phyloP scores from a whole-genome alignment of 2,888 invertebrate species.

The Portevinia maculata region DNA sequence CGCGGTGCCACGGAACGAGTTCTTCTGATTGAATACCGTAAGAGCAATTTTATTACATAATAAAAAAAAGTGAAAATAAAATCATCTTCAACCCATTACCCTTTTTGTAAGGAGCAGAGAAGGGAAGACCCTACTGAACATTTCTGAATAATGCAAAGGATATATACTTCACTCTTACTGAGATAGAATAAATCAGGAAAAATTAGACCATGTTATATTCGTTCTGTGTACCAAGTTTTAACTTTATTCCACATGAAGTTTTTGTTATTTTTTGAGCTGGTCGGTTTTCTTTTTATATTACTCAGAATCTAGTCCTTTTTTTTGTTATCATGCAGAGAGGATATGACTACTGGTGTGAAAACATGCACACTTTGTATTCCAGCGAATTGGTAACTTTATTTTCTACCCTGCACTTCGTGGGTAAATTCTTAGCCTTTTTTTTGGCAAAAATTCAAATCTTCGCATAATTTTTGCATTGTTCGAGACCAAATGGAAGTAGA shows the following conservation, averaged over 20 bases:
- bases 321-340: background rate
- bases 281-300: conserved; percentile 38
- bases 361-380: conserved; percentile 16
- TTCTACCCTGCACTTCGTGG: conserved; percentile 53
- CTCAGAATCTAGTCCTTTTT: conserved; percentile 26
- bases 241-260: conserved; percentile 55
- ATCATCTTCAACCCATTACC: background rate
- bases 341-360: conserved; percentile 1
- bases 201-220: conserved; percentile 50
- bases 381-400: conserved; percentile 67
- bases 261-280: conserved; percentile 13
- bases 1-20: conserved; percentile 11
- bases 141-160: conserved; percentile 45
- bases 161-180: conserved; percentile 30
- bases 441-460: conserved; percentile 46
- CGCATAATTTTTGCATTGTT: conserved; percentile 63
- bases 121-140: conserved; percentile 9
- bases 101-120: background rate
- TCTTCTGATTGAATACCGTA: conserved; percentile 63
- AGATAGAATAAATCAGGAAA: conserved; percentile 45
- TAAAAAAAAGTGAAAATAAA: conserved; percentile 18
- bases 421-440: conserved; percentile 16
- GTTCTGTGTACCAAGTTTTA: conserved; percentile 40
- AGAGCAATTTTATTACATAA: conserved; percentile 47
- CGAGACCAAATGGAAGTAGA: conserved; percentile 2